Conservation (phyloP, 2,888 invertebrate species). For the Phytoseiulus persimilis region DNA sequence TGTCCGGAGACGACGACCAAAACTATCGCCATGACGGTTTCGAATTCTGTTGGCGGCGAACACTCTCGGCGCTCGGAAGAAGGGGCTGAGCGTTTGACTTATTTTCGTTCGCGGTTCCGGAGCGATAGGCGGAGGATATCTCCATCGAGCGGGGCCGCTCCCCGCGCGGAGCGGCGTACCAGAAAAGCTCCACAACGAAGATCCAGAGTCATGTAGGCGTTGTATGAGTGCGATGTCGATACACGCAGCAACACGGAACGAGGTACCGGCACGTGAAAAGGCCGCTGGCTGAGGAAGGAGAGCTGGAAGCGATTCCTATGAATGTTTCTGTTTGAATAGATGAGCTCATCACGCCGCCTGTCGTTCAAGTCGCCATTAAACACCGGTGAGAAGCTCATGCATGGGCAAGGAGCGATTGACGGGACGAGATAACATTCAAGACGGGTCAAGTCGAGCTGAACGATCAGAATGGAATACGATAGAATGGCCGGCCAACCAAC, state of each 20-base stretch:
- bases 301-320: not conserved
- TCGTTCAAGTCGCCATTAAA: not conserved
- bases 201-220: not conserved
- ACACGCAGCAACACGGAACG: not conserved
- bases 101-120: too few species aligned
- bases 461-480: not conserved
- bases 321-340: not conserved
- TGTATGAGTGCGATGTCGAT: not conserved
- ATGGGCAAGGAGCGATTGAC: slow-evolving; percentile 5
- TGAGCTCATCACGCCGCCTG: not conserved
- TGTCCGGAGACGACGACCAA: too few species aligned
- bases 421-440: not conserved
- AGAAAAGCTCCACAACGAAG: not conserved
- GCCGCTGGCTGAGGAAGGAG: not conserved
- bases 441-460: not conserved
- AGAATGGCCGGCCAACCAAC: not conserved
- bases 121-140: too few species aligned
- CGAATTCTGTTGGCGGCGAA: not conserved
- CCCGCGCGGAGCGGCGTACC: too few species aligned
- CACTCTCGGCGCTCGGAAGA: too few species aligned
- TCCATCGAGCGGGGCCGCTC: too few species aligned
- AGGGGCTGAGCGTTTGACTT: too few species aligned
- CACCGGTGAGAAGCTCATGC: not conserved
- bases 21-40: not conserved
- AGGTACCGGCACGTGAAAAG: not conserved